Evolutionary conservation across 1,140 invertebrate genomes (phyloP), one percentile per base, ranked within the genome.

Genomic region (Zaprionus capensis): DNA sequence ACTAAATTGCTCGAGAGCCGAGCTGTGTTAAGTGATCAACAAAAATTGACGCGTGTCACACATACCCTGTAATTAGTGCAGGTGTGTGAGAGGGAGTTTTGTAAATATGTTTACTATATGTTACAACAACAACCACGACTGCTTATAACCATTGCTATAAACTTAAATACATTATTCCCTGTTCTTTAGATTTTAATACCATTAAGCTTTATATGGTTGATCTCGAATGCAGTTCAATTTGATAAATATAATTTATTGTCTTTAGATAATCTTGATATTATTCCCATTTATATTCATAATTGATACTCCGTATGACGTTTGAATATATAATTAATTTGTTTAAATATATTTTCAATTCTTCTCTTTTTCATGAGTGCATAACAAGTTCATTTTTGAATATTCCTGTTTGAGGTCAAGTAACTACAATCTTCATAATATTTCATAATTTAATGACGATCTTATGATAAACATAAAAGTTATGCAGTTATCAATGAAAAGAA

Each of bases 1-100:
- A n/a, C 41, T 24, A 51, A 51, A 51, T 51, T 24, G 46, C 46
- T 24, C 46, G 20, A 51, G 22, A 22, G 46, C 20, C 46, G n/a
- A 17, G 11, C 46, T 11, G 20, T 20, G 62, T 53, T 36, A 34
- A 53, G 31, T 34, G 63, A 28, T 49, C 20, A 20, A 51, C 26
- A 14, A 17, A 31, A 26, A 51, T 24, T 51, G 46, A 51, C 46
- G 46, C 46, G 46, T 24, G 46, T 24, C 20, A 14, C 20, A 24
- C 11, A 51, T 51, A 51, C 46, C 46, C 11, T 11, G 3, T 24
- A 24, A 14, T 51, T 24, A 14, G 20, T 14, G 11, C 11, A 24
- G n/a, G n/a, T 51, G 5, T 22, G 20, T 22, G 46, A 22, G 1
- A 24, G 46, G 46, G 46, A 22, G 12, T 51, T 0, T 44, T 41